Evolutionary conservation across 2,888 invertebrate genomes (phyloP), one percentile per base, ranked within the genome.

Genomic region (Diarsia brunnea): DNA sequence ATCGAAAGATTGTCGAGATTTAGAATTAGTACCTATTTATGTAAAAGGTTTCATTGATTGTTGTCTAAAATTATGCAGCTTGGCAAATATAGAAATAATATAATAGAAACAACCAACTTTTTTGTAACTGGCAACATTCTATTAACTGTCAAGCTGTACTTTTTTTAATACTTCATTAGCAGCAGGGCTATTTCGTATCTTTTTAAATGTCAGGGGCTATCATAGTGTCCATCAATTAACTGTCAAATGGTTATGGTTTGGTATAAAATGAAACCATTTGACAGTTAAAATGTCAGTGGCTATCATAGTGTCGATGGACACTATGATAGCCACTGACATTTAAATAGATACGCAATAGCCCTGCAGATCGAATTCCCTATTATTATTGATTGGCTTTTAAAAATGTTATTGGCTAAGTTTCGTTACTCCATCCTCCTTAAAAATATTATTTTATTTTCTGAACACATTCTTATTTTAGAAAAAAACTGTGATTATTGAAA

Each of bases 401-500:
- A 53, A 53, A 45, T 31, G 12, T 47, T 47, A 1, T 38, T 45
- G 5, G 5, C 3, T 64, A 51, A 0, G 21, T 69, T 65, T 65
- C 38, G 19, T 12, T 47, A 38, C 24, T n/a, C 3, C 53, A 63
- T 16, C n/a, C n/a, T n/a, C n/a, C n/a, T 66, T 63, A 21, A 75
- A 51, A 75, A 63, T 53, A 75, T 47, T 49, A 31, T 1, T 65
- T 64, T 47, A 74, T 38, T 27, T 0, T 45, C 12, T 47, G 38
- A 66, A 38, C n/a, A 45, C n/a, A 2, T 71, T 69, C 43, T 69
- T 71, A 67, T 47, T 81, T 70, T 77, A 58, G 16, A 55, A 65
- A 45, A 75, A 73, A 68, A 73, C 87, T 90, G 91, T 91, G 90
- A 90, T 91, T 89, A 79, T 80, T 70, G 65, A 84, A 88, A 78